phyloP scores from a whole-genome alignment of 2,888 invertebrate genomes.

The Caenorhabditis afra region DNA sequence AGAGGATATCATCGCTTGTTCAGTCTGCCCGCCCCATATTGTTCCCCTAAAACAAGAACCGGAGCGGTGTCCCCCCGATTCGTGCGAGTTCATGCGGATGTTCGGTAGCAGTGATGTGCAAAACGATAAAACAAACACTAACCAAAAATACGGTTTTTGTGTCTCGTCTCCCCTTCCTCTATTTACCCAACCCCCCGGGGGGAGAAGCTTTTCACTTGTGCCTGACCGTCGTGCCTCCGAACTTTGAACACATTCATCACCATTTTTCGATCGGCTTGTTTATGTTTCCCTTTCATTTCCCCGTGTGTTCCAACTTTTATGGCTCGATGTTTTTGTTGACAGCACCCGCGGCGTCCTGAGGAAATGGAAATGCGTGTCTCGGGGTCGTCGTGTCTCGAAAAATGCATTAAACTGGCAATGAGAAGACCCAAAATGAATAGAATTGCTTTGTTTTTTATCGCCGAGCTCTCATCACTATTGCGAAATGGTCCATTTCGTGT shows the following conservation, averaged over 20 bases:
- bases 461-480: slow-evolving; percentile 15
- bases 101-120: slow-evolving; percentile 56
- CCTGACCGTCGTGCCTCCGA: slow-evolving; percentile 25
- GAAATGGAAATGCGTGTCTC: slow-evolving; percentile 7
- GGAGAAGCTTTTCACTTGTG: slow-evolving; percentile 30
- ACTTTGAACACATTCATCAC: slow-evolving; percentile 7
- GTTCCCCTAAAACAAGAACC: slow-evolving; percentile 34
- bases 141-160: slow-evolving; percentile 54
- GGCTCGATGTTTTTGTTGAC: slow-evolving; percentile 53
- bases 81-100: slow-evolving; percentile 54
- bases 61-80: slow-evolving; percentile 21
- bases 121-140: slow-evolving; percentile 56
- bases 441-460: slow-evolving; percentile 25
- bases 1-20: slow-evolving; percentile 17
- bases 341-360: neutral
- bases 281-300: neutral
- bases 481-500: slow-evolving; percentile 29
- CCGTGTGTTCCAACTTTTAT: slow-evolving; percentile 39
- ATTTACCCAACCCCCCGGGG: slow-evolving; percentile 27
- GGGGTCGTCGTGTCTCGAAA: slow-evolving; percentile 14
- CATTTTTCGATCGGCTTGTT: slow-evolving; percentile 6
- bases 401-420: slow-evolving; percentile 37
- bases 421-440: slow-evolving; percentile 15
- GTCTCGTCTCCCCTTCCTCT: slow-evolving; percentile 9
- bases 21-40: slow-evolving; percentile 8